Conservation (phyloP, 2,797 vertebrate species). For the Schizopygopsis malacanthus region DNA sequence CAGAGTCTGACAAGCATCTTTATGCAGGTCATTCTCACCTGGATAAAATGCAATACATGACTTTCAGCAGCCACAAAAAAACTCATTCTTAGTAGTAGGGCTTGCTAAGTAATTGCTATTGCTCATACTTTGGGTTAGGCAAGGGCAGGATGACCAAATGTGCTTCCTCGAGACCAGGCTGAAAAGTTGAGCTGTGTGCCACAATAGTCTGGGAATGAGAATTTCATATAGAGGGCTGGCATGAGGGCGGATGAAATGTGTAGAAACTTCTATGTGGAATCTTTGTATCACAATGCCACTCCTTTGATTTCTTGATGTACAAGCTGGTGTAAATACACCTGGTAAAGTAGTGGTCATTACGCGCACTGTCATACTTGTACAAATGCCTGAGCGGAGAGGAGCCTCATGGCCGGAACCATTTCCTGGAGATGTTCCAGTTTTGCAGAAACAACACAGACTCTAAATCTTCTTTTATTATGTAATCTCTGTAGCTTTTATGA, state of each 20-base stretch:
- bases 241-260: background rate
- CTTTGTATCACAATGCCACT: background rate
- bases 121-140: background rate
- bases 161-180: background rate
- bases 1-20: slow-evolving; percentile 7
- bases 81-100: background rate
- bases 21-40: slow-evolving; percentile 26
- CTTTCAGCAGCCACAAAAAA: slow-evolving; percentile 32
- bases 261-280: background rate
- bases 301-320: background rate
- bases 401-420: slow-evolving; percentile 50
- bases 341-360: background rate
- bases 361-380: background rate
- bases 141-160: background rate
- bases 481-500: background rate
- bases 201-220: background rate
- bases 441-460: background rate
- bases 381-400: slow-evolving; percentile 7
- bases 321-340: background rate
- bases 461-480: slow-evolving; percentile 39
- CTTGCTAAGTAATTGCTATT: background rate
- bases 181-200: background rate
- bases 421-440: slow-evolving; percentile 55
- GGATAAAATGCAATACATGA: slow-evolving; percentile 45
- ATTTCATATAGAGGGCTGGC: background rate